Conservation (phyloP, 1,140 invertebrate genomes). For the Sitophilus oryzae region DNA sequence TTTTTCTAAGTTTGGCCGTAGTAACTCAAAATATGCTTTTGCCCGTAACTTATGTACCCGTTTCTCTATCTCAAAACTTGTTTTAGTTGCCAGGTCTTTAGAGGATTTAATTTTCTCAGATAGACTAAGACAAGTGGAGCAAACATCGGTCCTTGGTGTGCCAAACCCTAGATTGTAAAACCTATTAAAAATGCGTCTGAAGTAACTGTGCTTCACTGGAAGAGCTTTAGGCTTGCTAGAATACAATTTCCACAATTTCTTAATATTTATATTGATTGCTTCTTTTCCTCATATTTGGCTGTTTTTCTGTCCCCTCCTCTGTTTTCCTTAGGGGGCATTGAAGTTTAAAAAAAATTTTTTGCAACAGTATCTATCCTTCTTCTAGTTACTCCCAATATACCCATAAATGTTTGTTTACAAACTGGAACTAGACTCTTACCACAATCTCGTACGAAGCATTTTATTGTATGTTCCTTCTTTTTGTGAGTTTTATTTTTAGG, state of each 20-base stretch:
- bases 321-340: neutral
- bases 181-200: neutral
- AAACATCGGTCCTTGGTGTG: neutral
- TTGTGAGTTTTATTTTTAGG: neutral
- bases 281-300: neutral
- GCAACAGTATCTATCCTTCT: neutral
- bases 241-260: neutral
- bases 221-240: neutral
- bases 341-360: neutral
- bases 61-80: neutral
- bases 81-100: neutral
- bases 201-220: too few species aligned
- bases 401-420: neutral
- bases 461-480: neutral
- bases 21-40: neutral
- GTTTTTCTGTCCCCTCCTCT: neutral
- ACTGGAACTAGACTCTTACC: neutral
- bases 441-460: slow-evolving; percentile 1
- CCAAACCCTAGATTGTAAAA: neutral
- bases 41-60: slow-evolving; percentile 2
- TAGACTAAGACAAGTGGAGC: neutral
- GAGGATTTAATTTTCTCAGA: neutral
- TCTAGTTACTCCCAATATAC: slow-evolving; percentile 1
- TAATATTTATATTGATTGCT: slow-evolving; percentile 1
- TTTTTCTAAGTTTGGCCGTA: slow-evolving; percentile 4